Conservation (phyloP, 2,888 invertebrate species). For the Synergus itoensis region DNA sequence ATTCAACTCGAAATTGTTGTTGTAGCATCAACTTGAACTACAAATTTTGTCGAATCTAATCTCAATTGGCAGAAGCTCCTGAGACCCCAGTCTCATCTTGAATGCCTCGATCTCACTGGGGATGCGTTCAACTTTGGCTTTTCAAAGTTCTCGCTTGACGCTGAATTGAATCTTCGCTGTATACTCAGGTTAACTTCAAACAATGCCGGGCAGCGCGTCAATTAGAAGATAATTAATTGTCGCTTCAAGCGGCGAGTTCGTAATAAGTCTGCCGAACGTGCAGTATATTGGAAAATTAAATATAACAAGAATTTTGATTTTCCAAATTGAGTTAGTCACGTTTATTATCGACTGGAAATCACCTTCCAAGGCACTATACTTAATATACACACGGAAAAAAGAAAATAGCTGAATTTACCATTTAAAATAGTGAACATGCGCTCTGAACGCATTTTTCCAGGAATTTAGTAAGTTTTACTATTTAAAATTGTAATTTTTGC, state of each 20-base stretch:
- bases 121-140: constrained; percentile 32
- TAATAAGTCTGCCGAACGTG: constrained; percentile 2
- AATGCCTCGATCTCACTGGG: constrained; percentile 45
- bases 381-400: no score
- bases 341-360: neutral
- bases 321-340: constrained; percentile 29
- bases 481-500: no score
- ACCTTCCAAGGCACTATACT: neutral
- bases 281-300: neutral
- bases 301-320: constrained; percentile 19
- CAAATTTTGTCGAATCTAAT: constrained; percentile 57
- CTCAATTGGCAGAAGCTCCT: constrained; percentile 56
- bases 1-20: constrained; percentile 53
- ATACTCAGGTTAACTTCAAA: constrained; percentile 29
- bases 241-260: constrained; percentile 23
- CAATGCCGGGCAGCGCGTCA: constrained; percentile 29
- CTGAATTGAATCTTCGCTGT: constrained; percentile 25
- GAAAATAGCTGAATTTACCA: no score
- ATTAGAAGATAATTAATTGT: constrained; percentile 41
- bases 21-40: constrained; percentile 52
- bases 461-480: no score
- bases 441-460: no score
- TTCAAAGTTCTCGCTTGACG: constrained; percentile 37
- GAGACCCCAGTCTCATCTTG: constrained; percentile 55
- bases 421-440: no score